phyloP scores from a whole-genome alignment of 2,888 invertebrate species.

The Rhingia campestris region DNA sequence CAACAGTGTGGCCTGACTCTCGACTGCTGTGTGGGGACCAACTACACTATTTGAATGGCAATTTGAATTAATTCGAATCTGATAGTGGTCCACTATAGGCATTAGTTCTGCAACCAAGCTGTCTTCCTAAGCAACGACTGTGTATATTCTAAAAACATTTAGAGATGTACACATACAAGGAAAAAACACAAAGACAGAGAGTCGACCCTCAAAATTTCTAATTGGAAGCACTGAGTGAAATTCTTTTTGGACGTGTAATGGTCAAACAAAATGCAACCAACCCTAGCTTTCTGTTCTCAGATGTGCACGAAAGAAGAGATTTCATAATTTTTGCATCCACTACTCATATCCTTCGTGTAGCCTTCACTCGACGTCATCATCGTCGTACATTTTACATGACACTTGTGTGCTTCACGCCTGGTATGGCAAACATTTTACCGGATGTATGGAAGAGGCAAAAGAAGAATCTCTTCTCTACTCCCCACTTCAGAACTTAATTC shows the following conservation, averaged over 20 bases:
- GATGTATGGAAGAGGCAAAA: slow-evolving; percentile 49
- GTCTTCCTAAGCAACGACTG: not conserved
- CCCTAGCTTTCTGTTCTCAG: slow-evolving; percentile 24
- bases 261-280: slow-evolving; percentile 66
- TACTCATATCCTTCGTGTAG: slow-evolving; percentile 14
- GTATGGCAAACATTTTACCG: slow-evolving; percentile 72
- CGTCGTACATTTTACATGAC: slow-evolving; percentile 67
- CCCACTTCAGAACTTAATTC: slow-evolving; percentile 66
- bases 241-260: slow-evolving; percentile 41
- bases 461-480: slow-evolving; percentile 37
- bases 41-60: slow-evolving; percentile 47
- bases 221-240: slow-evolving; percentile 29
- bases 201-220: slow-evolving; percentile 28
- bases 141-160: not conserved
- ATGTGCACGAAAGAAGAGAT: slow-evolving; percentile 22
- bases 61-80: slow-evolving; percentile 62
- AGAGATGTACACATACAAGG: not conserved
- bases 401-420: slow-evolving; percentile 73
- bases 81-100: slow-evolving; percentile 38
- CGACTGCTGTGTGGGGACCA: not conserved
- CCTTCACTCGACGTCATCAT: slow-evolving; percentile 41
- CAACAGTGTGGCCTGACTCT: not conserved
- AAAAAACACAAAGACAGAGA: not conserved
- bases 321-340: slow-evolving; percentile 60
- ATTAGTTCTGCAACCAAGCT: slow-evolving; percentile 28